Evolutionary conservation across 2,113 vertebrate species (phyloP).

Genomic region (Daboia siamensis): DNA sequence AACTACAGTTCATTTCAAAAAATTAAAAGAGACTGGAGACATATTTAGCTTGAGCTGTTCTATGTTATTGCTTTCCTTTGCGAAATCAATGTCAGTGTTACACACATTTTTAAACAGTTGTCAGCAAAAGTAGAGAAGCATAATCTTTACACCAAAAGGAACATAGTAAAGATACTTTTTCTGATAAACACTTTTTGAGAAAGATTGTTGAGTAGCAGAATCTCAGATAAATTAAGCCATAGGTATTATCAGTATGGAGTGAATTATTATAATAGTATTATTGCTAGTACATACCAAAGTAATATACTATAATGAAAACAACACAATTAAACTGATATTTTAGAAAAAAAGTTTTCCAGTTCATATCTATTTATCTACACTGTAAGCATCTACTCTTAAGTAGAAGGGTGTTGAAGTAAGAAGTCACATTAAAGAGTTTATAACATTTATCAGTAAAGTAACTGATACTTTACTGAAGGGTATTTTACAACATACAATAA

Average conservation of each 20-base stretch:
- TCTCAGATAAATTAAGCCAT: not conserved
- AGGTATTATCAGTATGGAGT: not conserved
- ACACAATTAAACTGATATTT: not conserved
- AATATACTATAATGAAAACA: not conserved
- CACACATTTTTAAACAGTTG: not conserved
- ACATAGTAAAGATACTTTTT: not conserved
- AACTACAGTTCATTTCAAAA: not conserved
- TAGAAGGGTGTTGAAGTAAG: not conserved
- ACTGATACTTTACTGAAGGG: not conserved
- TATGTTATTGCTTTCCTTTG: not conserved
- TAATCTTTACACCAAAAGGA: not conserved
- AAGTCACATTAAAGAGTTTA: not conserved
- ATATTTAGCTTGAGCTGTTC: constrained; percentile 2
- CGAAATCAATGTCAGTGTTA: not conserved
- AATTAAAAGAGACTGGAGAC: constrained; percentile 28
- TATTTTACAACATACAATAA: not conserved
- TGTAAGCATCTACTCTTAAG: not conserved
- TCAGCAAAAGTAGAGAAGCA: not conserved
- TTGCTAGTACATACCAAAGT: not conserved
- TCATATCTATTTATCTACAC: not conserved
- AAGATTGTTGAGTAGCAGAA: not conserved
- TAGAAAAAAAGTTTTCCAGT: not conserved
- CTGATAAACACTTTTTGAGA: not conserved
- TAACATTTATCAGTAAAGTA: not conserved
- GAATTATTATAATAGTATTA: not conserved